phyloP scores from a whole-genome alignment of 2,888 invertebrate genomes.

The Cerastis rubricosa region DNA sequence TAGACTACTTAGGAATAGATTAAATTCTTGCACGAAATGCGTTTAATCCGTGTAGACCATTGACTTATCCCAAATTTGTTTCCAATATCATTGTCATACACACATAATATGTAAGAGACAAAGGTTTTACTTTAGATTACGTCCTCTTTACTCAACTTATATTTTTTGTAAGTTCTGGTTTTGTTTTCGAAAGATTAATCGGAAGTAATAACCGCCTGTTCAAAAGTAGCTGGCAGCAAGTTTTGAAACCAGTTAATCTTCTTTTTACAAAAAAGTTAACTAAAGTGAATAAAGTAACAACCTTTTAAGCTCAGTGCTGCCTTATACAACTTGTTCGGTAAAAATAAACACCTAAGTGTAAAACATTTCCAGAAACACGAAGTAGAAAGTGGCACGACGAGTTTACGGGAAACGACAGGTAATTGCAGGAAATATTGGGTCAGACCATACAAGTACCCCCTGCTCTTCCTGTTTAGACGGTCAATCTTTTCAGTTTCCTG shows the following conservation, averaged over 20 bases:
- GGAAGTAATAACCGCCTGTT: constrained; percentile 26
- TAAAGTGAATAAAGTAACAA: constrained; percentile 42
- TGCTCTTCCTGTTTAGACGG: constrained; percentile 63
- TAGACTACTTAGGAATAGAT: not conserved
- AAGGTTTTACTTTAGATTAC: not conserved
- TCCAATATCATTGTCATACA: not conserved
- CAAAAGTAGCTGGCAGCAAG: constrained; percentile 31
- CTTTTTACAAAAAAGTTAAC: constrained; percentile 39
- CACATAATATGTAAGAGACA: not conserved
- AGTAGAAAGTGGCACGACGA: constrained; percentile 78
- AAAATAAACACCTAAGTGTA: constrained; percentile 40
- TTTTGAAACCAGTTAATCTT: constrained; percentile 38
- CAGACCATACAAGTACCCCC: constrained; percentile 57
- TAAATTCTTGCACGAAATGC: constrained; percentile 21
- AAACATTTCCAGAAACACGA: constrained; percentile 68
- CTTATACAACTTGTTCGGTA: constrained; percentile 42
- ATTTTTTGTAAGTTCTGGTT: constrained; percentile 2
- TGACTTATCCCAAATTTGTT: not conserved
- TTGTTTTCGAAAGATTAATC: constrained; percentile 37
- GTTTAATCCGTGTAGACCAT: not conserved
- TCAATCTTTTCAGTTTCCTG: constrained; percentile 63
- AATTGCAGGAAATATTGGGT: constrained; percentile 77
- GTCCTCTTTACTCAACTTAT: not conserved
- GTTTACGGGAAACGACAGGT: constrained; percentile 73
- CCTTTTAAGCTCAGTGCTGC: constrained; percentile 31